These are phyloP conservation scores for Hypomesus transpacificus DNA, from an alignment of 2,113 vertebrate species.

Conservation along the genomic window DNA sequence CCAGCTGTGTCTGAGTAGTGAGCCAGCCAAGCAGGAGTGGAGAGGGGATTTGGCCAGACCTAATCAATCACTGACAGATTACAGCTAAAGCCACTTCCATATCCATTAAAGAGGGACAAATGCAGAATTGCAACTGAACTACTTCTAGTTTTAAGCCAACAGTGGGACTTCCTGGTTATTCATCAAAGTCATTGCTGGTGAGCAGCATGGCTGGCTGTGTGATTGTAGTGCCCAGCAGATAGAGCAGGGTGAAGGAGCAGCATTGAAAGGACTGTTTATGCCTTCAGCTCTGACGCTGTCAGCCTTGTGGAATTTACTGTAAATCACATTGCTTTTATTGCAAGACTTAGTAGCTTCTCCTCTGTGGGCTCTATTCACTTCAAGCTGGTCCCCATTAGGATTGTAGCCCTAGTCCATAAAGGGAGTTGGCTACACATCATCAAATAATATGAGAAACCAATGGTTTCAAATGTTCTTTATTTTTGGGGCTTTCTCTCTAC, in stretches of 20 bases:
- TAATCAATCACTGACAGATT: slow-evolving; percentile 99
- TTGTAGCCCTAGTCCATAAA: slow-evolving; percentile 94
- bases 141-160: slow-evolving; percentile 99
- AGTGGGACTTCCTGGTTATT: slow-evolving; percentile 99
- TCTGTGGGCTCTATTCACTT: slow-evolving; percentile 99
- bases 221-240: slow-evolving; percentile 97
- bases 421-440: slow-evolving; percentile 95
- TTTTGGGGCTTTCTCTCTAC: slow-evolving; percentile 46
- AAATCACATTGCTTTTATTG: slow-evolving; percentile 99
- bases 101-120: slow-evolving; percentile 99
- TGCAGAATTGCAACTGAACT: slow-evolving; percentile 99
- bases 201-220: slow-evolving; percentile 89
- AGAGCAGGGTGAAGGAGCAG: slow-evolving; percentile 86
- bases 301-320: slow-evolving; percentile 99
- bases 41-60: slow-evolving; percentile 86
- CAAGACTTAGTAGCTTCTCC: slow-evolving; percentile 99
- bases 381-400: slow-evolving; percentile 99
- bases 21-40: slow-evolving; percentile 75
- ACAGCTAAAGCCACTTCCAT: slow-evolving; percentile 99
- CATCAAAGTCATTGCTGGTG: slow-evolving; percentile 99
- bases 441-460: slow-evolving; percentile 91
- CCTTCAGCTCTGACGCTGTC: slow-evolving; percentile 99
- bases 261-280: slow-evolving; percentile 99
- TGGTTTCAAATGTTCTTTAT: slow-evolving; percentile 91
- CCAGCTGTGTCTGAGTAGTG: slow-evolving; percentile 68